Percentiles rank a stretch among this genome's conserved stretches.
phyloP scores from a whole-genome alignment of 2,113 vertebrate genomes.

The Orthochromis malagaraziensis region DNA sequence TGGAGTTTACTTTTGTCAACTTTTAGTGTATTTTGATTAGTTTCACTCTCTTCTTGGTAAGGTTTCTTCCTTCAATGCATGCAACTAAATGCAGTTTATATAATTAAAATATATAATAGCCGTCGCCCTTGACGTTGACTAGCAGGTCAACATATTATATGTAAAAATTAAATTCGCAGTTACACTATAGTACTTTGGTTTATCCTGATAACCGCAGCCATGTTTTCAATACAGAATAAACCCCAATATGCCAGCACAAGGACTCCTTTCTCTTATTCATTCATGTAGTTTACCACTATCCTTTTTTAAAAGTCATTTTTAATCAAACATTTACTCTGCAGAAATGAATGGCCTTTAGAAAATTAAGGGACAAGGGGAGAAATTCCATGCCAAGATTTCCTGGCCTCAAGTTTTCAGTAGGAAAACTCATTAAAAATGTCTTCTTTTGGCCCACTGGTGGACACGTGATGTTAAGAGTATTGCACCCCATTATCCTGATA shows the following conservation, averaged over 20 bases:
- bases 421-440: background rate
- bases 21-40: rapidly evolving
- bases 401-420: background rate
- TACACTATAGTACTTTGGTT: background rate
- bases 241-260: too few relatives aligned
- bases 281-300: background rate
- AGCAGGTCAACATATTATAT: background rate
- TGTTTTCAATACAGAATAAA: background rate
- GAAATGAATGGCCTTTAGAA: background rate
- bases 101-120: background rate
- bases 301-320: background rate
- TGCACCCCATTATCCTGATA: background rate
- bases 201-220: background rate
- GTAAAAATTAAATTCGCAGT: rapidly evolving
- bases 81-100: background rate
- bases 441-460: background rate
- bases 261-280: background rate
- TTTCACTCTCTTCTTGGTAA: background rate
- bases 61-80: background rate
- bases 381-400: background rate
- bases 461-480: background rate
- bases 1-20: background rate
- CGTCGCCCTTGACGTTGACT: rapidly evolving
- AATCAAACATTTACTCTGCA: background rate
- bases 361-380: rapidly evolving